A percentile compares a stretch with the other conserved stretches of the same genome.
Conservation (phyloP, 2,888 invertebrate species). For the Lasius fuliginosus region DNA sequence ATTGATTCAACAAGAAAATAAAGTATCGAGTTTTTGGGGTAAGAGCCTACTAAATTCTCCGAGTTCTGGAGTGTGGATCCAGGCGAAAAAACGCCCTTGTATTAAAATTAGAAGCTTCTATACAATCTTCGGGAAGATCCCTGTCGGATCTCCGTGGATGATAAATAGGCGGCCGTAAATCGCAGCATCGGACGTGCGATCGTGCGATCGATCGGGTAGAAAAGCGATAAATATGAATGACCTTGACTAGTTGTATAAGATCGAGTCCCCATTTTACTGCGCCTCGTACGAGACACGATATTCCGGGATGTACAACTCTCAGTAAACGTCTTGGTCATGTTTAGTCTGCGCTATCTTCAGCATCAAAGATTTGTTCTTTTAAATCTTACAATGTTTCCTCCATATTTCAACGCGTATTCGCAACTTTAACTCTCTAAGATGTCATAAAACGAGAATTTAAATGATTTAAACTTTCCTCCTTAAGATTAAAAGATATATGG, state of each 20-base stretch:
- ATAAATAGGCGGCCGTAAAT: slow-evolving; percentile 38
- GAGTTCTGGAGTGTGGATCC: neutral
- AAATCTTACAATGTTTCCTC: neutral
- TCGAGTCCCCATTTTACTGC: slow-evolving; percentile 24
- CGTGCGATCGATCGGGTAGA: slow-evolving; percentile 32
- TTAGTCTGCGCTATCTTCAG: slow-evolving; percentile 1
- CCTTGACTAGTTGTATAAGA: slow-evolving; percentile 10
- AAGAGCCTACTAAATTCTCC: neutral
- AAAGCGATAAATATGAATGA: slow-evolving; percentile 44
- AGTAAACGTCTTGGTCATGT: slow-evolving; percentile 30
- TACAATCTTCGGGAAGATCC: slow-evolving; percentile 21
- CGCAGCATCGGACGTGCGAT: slow-evolving; percentile 32
- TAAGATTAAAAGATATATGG: neutral
- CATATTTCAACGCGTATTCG: neutral
- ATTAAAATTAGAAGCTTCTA: slow-evolving; percentile 14
- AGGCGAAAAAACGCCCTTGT: slow-evolving; percentile 15
- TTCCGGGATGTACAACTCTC: slow-evolving; percentile 25
- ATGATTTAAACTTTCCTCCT: neutral
- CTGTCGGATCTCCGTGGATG: slow-evolving; percentile 1
- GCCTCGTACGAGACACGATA: slow-evolving; percentile 11
- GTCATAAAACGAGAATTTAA: neutral
- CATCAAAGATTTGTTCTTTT: slow-evolving; percentile 23
- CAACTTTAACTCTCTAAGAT: neutral
- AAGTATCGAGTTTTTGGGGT: neutral
- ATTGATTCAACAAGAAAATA: neutral